Evolutionary conservation across 2,888 invertebrate species (phyloP), one percentile per base, ranked within the genome.

Genomic region (Hypercompe scribonia): DNA sequence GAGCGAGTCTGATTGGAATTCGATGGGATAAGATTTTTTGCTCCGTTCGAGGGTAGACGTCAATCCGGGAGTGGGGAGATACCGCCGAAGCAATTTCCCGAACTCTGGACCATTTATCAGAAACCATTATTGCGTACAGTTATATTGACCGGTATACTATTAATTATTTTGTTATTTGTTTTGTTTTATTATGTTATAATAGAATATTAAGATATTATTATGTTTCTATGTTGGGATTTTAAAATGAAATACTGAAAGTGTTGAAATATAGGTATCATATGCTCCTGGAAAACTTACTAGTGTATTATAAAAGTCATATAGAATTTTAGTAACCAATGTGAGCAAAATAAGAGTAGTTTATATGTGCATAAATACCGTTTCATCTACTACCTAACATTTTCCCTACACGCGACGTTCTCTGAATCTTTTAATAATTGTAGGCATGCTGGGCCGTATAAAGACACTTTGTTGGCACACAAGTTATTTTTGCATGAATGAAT

Each of bases 1-100:
- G 92, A 91, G 88, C 87, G 87, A 87, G 87, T 86, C 91, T 92
- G 92, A 92, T 92, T 92, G 92, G 90, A 91, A 91, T 91, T 90
- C 90, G 90, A 90, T 88, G 89, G 89, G 88, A 90, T 90, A 89
- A 85, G 87, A 88, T 90, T 92, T 91, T 90, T 91, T 89, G 86
- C 88, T 84, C 82, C 84, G 76, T 79, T 82, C 82, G 85, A 81
- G 84, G 78, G 81, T 83, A 85, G 84, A 87, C 89, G 90, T 90
- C 90, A 88, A 87, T 89, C 87, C 79, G 79, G 74, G 61, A 77
- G 77, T 77, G 78, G 81, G 31, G 85, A 88, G 90, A 90, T 89
- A 88, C 88, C 86, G 87, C 84, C 86, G 87, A 86, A 86, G 86
- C 90, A 91, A 92, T 91, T 91, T 91, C 86, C 89, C 87, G 86